Conservation (phyloP, 1,140 invertebrate genomes). For the Monomorium pharaonis region DNA sequence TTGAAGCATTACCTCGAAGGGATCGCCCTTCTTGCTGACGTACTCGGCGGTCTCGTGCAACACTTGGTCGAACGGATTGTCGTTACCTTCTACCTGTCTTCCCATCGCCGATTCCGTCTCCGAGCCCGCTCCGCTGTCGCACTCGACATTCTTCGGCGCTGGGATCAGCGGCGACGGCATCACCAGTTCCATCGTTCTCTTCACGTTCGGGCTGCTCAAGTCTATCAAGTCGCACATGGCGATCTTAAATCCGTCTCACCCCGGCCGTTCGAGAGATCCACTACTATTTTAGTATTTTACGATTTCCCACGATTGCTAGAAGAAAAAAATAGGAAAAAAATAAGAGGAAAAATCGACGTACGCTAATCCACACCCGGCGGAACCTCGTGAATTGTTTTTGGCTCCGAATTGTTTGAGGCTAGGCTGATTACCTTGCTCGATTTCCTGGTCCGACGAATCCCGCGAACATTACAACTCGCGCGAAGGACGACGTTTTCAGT, state of each 20-base stretch:
- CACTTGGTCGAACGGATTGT: slow-evolving; percentile 80
- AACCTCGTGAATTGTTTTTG: not conserved
- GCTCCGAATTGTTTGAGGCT: not conserved
- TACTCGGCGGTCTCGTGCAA: slow-evolving; percentile 76
- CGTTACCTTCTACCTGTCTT: slow-evolving; percentile 70
- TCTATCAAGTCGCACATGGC: slow-evolving; percentile 79
- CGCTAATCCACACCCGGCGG: not conserved
- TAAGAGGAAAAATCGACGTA: not conserved
- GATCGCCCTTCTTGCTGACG: slow-evolving; percentile 76
- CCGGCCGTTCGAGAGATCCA: too few species aligned
- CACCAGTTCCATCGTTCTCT: not conserved
- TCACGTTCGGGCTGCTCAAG: slow-evolving; percentile 70
- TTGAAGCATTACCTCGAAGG: slow-evolving; percentile 78
- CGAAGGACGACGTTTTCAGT: not conserved
- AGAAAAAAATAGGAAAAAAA: not conserved
- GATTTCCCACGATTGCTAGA: not conserved
- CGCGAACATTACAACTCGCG: not conserved
- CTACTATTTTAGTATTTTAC: slow-evolving; percentile 1
- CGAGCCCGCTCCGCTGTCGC: not conserved
- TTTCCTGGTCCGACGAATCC: not conserved
- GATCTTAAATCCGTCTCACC: not conserved
- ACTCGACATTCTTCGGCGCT: slow-evolving; percentile 51
- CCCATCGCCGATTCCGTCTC: not conserved
- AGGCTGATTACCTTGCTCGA: not conserved
- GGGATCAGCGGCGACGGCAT: slow-evolving; percentile 78